Evolutionary conservation across 2,113 vertebrate species (phyloP), one percentile per base, ranked within the genome.

Genomic region (Nymphicus hollandicus): DNA sequence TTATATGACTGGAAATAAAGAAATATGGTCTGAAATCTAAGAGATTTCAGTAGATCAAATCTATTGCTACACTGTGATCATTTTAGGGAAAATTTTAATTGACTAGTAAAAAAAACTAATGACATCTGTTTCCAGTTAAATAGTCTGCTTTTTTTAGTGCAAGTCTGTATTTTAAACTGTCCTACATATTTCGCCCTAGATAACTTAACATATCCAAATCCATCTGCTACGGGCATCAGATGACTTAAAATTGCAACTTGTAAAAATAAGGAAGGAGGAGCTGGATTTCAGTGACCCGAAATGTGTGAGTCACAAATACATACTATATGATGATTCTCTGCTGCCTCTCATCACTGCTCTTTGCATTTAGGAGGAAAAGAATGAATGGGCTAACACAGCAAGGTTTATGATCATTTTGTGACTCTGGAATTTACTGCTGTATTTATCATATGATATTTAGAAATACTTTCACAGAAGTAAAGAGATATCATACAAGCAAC

Each of bases 151-250:
- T 81, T 93, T 89, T 71, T 71, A 95, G 83, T 76, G 39, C 50
- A 88, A 90, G 63, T 55, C 53, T 77, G 27, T 92, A 10, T 64
- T 91, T 83, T 72, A 39, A 90, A 50, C 17, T 83, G 86, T 39
- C 91, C 82, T 92, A 95, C 66, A 93, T 90, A 90, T 49, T 71
- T 89, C 71, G 94, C 53, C 92, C 94, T 85, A 93, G 61, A 87
- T 87, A 71, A 55, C 47, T 58, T 44, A 76, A 73, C 31, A 76
- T 3, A 55, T 6, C 66, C 52, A 80, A 50, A 80, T 50, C 82
- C 86, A 92, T 90, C 88, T 96, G 88, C 74, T 86, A 22, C 7
- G 23, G 56, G 65, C 70, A 94, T 49, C 41, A 74, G 46, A 87
- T 1, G 3, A 86, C 50, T 39, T 46, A 27, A 50, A 86, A 90